Evolutionary conservation across 2,113 vertebrate species (phyloP).

Genomic region (Zootoca vivipara): DNA sequence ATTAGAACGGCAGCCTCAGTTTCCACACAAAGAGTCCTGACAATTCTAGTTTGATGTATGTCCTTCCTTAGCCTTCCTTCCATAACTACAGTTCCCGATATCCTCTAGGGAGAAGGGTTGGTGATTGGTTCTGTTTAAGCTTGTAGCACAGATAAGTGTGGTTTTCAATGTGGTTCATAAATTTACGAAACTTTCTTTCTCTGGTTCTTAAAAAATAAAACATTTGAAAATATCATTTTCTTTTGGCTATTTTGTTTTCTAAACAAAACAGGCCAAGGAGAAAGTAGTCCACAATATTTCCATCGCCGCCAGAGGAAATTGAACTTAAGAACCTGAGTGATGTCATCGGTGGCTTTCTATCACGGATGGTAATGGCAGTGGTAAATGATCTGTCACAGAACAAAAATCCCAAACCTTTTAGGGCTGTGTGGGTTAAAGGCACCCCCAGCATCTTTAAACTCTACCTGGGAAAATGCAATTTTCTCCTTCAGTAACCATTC

Average conservation of each 20-base stretch:
- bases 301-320: not conserved
- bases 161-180: not conserved
- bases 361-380: not conserved
- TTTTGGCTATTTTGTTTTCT: conserved; percentile 3
- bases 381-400: conserved; percentile 6
- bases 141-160: not conserved
- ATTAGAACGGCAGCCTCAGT: too few relatives aligned
- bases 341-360: not conserved
- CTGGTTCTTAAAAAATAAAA: not conserved
- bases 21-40: not conserved
- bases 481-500: not conserved
- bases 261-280: not conserved
- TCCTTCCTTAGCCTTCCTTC: not conserved
- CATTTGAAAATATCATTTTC: not conserved
- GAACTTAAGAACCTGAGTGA: not conserved
- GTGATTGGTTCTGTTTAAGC: not conserved
- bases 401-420: not conserved
- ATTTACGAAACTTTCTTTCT: not conserved
- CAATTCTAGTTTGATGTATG: not conserved
- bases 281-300: conserved; percentile 15
- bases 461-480: conserved; percentile 15
- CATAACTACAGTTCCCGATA: not conserved
- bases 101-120: not conserved
- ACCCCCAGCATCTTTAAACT: not conserved
- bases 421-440: not conserved